A percentile compares a stretch with the other conserved stretches of the same genome.
Evolutionary conservation across 2,113 vertebrate genomes (phyloP).

Genomic region (Notiomystis cincta): DNA sequence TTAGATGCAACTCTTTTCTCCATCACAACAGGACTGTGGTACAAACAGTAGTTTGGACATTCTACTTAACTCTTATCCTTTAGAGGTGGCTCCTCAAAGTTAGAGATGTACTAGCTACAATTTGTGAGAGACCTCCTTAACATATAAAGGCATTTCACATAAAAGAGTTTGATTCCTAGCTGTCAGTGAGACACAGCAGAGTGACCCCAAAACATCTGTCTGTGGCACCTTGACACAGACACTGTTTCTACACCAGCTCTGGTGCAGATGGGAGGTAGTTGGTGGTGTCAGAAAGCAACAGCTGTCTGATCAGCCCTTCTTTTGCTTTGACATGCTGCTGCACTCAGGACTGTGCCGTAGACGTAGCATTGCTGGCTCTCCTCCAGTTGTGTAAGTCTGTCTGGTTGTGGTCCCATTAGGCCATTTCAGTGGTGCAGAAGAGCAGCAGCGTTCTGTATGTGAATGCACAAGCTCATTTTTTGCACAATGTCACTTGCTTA

Average conservation of each 20-base stretch:
- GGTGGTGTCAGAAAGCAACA: background rate
- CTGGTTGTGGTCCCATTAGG: background rate
- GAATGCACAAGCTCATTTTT: background rate
- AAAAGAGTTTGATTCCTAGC: background rate
- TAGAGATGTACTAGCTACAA: background rate
- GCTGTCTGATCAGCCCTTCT: background rate
- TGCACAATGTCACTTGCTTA: background rate
- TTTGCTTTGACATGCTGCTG: background rate
- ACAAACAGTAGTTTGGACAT: background rate
- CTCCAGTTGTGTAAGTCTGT: background rate
- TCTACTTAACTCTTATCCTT: background rate
- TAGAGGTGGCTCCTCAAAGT: background rate
- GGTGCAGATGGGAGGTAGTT: background rate
- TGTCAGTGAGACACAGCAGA: background rate
- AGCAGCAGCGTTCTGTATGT: background rate
- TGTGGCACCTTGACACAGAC: background rate
- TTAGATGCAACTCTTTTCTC: background rate
- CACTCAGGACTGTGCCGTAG: background rate
- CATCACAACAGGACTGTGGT: background rate
- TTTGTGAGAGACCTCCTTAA: background rate
- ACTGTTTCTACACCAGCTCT: background rate
- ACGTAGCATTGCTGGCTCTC: background rate
- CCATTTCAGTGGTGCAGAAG: background rate
- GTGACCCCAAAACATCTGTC: background rate
- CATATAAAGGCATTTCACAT: background rate